Evolutionary conservation across 2,888 invertebrate species (phyloP).

Genomic region (Eulithis testata): DNA sequence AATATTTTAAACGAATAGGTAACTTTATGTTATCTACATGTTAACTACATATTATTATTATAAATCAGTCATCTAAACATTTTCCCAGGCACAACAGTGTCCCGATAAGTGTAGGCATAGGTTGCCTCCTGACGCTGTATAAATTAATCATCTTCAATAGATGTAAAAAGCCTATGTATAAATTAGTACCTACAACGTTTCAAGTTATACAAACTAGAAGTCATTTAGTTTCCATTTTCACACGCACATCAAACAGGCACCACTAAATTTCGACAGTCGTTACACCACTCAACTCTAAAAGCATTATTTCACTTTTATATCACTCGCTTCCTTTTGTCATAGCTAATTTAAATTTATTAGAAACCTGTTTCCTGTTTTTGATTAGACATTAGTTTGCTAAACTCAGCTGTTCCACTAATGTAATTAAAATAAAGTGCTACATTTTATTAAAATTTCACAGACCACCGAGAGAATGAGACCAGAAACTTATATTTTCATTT

Average conservation of each 20-base stretch:
- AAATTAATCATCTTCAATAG: too few species aligned
- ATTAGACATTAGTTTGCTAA: slow-evolving; percentile 35
- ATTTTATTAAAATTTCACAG: slow-evolving; percentile 31
- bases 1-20: too few species aligned
- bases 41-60: too few species aligned
- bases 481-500: slow-evolving; percentile 46
- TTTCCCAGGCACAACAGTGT: too few species aligned
- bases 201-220: too few species aligned
- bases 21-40: too few species aligned
- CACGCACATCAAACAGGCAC: neutral
- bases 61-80: too few species aligned
- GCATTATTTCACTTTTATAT: slow-evolving; percentile 30
- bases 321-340: slow-evolving; percentile 42
- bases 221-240: neutral
- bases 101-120: too few species aligned
- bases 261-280: slow-evolving; percentile 28
- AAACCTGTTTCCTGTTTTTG: slow-evolving; percentile 39
- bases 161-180: too few species aligned
- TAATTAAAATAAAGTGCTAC: slow-evolving; percentile 38
- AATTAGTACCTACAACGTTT: too few species aligned
- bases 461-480: slow-evolving; percentile 44
- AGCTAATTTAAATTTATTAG: slow-evolving; percentile 42
- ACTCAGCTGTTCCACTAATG: slow-evolving; percentile 34
- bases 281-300: slow-evolving; percentile 26
- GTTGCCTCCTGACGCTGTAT: too few species aligned